Conservation (phyloP, 2,888 invertebrate genomes). For the Teinopalpus imperialis region DNA sequence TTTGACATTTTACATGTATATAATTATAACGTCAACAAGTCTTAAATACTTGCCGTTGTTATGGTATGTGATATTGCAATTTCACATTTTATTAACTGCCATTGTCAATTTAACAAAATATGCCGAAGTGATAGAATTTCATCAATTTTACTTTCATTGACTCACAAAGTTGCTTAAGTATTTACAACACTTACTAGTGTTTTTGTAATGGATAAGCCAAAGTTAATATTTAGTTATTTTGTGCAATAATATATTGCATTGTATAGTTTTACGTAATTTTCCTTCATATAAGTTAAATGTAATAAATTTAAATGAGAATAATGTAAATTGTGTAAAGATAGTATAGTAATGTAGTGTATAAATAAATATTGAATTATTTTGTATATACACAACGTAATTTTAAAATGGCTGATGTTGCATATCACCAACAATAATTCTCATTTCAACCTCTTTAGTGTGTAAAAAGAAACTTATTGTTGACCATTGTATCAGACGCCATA, state of each 20-base stretch:
- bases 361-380: slow-evolving; percentile 51
- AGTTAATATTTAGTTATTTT: slow-evolving; percentile 76
- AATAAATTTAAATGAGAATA: slow-evolving; percentile 56
- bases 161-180: slow-evolving; percentile 32
- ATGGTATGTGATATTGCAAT: slow-evolving; percentile 7
- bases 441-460: slow-evolving; percentile 34
- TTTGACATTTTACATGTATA: slow-evolving; percentile 9
- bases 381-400: slow-evolving; percentile 56
- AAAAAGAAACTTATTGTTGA: slow-evolving; percentile 26
- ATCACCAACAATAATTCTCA: slow-evolving; percentile 43
- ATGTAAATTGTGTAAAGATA: slow-evolving; percentile 78
- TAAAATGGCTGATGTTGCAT: slow-evolving; percentile 49
- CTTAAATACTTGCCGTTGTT: slow-evolving; percentile 9
- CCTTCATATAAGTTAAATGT: slow-evolving; percentile 55
- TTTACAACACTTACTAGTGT: slow-evolving; percentile 51
- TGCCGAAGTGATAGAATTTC: neutral
- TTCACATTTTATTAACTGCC: neutral
- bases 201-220: slow-evolving; percentile 77
- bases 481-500: slow-evolving; percentile 23
- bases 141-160: slow-evolving; percentile 18
- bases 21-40: slow-evolving; percentile 6
- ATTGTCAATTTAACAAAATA: slow-evolving; percentile 6
- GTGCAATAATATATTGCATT: slow-evolving; percentile 79
- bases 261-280: slow-evolving; percentile 69
- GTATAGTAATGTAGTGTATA: slow-evolving; percentile 64